phyloP scores from a whole-genome alignment of 2,113 vertebrate genomes.

The Apeltes quadracus region DNA sequence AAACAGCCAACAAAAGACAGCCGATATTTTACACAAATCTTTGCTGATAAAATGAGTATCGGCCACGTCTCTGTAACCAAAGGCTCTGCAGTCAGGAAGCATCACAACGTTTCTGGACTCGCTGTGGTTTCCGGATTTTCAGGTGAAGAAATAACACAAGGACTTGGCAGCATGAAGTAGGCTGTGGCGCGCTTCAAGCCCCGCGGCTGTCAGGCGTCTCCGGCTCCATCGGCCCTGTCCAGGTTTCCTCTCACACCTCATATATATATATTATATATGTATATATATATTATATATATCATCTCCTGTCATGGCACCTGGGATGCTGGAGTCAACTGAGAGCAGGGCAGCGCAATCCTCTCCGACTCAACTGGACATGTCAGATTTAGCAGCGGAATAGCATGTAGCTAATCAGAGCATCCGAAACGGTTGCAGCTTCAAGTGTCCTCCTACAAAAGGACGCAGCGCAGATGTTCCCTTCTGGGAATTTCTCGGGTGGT shows the following conservation, averaged over 20 bases:
- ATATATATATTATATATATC: conserved; percentile 17
- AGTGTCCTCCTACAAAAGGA: background rate
- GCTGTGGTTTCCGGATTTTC: background rate
- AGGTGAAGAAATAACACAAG: conserved; percentile 28
- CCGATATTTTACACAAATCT: background rate
- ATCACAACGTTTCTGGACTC: background rate
- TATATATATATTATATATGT: too few species aligned
- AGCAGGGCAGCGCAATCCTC: conserved; percentile 25
- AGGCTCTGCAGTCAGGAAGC: background rate
- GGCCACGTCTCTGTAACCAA: background rate
- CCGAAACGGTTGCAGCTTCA: background rate
- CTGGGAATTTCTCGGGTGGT: background rate
- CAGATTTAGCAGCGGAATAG: conserved; percentile 20
- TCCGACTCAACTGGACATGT: conserved; percentile 30
- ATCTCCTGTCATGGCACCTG: conserved; percentile 46
- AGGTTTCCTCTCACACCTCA: conserved; percentile 40
- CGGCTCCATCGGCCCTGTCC: conserved; percentile 43
- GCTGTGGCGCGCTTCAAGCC: conserved; percentile 48
- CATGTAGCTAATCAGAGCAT: conserved; percentile 24
- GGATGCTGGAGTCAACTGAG: conserved; percentile 26
- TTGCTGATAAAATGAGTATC: background rate
- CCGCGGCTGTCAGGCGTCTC: conserved; percentile 46
- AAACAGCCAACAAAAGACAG: background rate
- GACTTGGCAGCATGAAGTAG: conserved; percentile 16
- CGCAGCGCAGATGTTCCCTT: background rate